Conservation (phyloP, 2,888 invertebrate species). For the Bellardia bayeri region DNA sequence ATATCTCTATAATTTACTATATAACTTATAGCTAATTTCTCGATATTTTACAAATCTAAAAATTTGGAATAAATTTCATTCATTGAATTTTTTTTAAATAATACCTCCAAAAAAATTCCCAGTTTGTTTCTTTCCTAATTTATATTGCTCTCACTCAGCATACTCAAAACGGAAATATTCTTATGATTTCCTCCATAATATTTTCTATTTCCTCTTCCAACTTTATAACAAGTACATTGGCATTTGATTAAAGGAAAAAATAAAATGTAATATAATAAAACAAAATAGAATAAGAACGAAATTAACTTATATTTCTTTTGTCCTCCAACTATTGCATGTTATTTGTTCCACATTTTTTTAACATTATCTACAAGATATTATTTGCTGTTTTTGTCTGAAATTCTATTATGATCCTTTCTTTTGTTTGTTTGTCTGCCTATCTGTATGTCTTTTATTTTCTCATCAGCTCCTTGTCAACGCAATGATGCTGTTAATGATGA, state of each 20-base stretch:
- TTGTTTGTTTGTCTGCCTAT: not conserved
- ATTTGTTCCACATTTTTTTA: constrained; percentile 12
- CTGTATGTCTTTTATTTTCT: not conserved
- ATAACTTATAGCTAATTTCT: no score
- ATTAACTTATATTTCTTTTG: not conserved
- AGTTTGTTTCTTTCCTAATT: not conserved
- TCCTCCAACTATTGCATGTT: not conserved
- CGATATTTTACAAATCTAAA: no score
- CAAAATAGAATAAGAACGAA: not conserved
- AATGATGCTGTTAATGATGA: constrained; percentile 40
- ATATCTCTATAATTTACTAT: no score
- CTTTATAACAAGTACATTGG: not conserved
- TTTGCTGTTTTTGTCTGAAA: not conserved
- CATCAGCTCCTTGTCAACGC: not conserved
- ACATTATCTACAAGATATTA: not conserved
- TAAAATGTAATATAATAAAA: not conserved
- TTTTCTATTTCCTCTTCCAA: not conserved
- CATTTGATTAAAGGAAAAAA: not conserved
- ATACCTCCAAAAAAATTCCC: no score
- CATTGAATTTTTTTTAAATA: no score
- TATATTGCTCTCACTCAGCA: not conserved
- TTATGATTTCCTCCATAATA: constrained; percentile 11
- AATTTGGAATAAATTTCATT: no score
- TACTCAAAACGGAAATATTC: constrained; percentile 13
- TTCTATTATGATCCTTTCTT: constrained; percentile 3